Evolutionary conservation across 2,113 vertebrate genomes (phyloP).

Genomic region (Miniopterus natalensis): DNA sequence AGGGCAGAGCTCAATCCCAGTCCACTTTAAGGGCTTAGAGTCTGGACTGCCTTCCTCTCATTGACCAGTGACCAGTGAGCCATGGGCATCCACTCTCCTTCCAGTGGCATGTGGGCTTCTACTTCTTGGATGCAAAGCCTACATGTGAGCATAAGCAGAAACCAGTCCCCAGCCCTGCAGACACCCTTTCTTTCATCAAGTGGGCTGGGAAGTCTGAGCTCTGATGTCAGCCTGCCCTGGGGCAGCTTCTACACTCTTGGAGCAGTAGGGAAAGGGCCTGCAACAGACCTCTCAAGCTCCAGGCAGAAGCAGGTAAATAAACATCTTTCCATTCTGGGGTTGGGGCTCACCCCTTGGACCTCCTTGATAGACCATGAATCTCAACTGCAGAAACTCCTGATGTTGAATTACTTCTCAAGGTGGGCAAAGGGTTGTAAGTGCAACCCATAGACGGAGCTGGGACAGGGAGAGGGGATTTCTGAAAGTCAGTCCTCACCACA

Average conservation of each 20-base stretch:
- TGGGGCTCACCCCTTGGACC: neutral
- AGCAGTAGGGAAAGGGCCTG: conserved; percentile 15
- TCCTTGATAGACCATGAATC: neutral
- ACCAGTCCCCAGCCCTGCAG: neutral
- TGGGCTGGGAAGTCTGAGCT: conserved; percentile 4
- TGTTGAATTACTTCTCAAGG: conserved; percentile 42
- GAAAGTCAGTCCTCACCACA: conserved; percentile 46
- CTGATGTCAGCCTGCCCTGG: conserved; percentile 8
- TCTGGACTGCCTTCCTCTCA: neutral
- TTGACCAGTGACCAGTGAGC: conserved; percentile 27
- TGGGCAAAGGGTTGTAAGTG: conserved; percentile 73
- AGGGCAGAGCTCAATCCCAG: conserved; percentile 23
- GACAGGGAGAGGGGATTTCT: conserved; percentile 53
- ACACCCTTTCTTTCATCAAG: neutral
- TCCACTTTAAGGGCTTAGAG: neutral
- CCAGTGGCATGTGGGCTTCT: neutral
- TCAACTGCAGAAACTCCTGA: conserved; percentile 46
- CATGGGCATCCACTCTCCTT: neutral
- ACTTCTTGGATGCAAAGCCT: conserved; percentile 27
- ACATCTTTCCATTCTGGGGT: conserved; percentile 2
- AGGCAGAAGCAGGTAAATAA: conserved; percentile 66
- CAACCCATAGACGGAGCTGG: conserved; percentile 51
- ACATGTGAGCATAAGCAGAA: neutral
- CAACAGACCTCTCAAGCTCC: conserved; percentile 53
- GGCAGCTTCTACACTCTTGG: conserved; percentile 20